Evolutionary conservation across 2,888 invertebrate genomes (phyloP).

Genomic region (Andrena praecox): DNA sequence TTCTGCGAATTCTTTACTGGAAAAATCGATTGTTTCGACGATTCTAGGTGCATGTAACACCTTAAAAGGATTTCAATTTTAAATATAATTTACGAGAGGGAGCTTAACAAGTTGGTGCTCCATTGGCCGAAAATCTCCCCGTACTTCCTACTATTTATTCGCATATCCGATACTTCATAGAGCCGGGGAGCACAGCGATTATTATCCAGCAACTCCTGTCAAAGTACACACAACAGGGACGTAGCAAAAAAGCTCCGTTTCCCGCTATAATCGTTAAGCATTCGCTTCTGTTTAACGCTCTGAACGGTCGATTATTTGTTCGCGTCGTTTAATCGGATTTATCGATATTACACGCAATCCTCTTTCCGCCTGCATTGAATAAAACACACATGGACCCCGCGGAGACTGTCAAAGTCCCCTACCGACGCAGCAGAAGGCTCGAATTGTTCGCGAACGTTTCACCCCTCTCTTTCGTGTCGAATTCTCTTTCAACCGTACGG

Average conservation of each 20-base stretch:
- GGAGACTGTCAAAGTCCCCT: constrained; percentile 3
- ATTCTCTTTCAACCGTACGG: not conserved
- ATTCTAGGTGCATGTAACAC: too few species aligned
- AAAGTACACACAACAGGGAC: constrained; percentile 8
- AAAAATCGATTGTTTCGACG: too few species aligned
- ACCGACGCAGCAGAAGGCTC: not conserved
- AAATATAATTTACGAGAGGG: too few species aligned
- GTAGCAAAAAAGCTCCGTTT: not conserved
- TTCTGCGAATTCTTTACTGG: too few species aligned
- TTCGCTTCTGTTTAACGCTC: constrained; percentile 4
- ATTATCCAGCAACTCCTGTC: not conserved
- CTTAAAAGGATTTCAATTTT: too few species aligned
- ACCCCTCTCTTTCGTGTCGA: constrained; percentile 4
- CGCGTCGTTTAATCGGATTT: constrained; percentile 30
- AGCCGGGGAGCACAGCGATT: not conserved
- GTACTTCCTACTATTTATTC: too few species aligned
- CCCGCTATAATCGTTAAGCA: constrained; percentile 21
- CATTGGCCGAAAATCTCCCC: too few species aligned
- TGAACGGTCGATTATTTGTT: constrained; percentile 6
- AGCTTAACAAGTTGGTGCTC: too few species aligned
- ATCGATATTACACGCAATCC: constrained; percentile 32
- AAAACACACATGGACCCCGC: not conserved
- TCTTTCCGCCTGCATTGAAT: not conserved
- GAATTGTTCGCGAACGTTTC: not conserved
- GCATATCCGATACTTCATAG: too few species aligned